Percentiles rank a stretch among this genome's conserved stretches.
Conservation (phyloP, 2,797 vertebrate genomes). For the Smutsia gigantea region DNA sequence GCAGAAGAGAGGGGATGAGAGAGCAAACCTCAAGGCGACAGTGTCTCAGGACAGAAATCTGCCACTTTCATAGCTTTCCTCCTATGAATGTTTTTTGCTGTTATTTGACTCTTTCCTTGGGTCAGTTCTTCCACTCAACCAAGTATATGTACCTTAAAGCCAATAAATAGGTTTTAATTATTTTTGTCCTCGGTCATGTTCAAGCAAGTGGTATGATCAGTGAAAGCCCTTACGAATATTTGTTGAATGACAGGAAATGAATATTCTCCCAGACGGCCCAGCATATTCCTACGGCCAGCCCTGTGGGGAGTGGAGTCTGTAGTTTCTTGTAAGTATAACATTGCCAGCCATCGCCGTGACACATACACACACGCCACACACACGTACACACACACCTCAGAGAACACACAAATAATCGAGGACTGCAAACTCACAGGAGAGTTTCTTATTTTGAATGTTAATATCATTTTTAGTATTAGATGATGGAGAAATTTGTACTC, state of each 20-base stretch:
- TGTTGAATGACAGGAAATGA: neutral
- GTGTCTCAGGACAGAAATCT: neutral
- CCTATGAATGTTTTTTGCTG: neutral
- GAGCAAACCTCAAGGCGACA: neutral
- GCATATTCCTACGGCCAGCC: neutral
- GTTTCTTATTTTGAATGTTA: neutral
- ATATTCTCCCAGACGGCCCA: neutral
- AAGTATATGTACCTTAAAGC: neutral
- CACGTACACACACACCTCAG: neutral
- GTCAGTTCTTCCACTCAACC: neutral
- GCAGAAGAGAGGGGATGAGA: neutral
- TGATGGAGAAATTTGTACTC: neutral
- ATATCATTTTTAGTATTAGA: neutral
- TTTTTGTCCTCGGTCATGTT: neutral
- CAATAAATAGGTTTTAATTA: neutral
- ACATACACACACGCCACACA: neutral
- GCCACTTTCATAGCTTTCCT: neutral
- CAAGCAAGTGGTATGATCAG: neutral
- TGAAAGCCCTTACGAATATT: conserved; percentile 29
- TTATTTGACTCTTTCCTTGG: neutral
- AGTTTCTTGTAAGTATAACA: neutral
- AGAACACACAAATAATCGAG: neutral
- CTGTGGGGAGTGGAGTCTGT: neutral
- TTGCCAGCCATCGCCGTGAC: neutral
- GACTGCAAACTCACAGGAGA: neutral